A percentile compares a stretch with the other conserved stretches of the same genome.
phyloP scores from a whole-genome alignment of 1,140 invertebrate species.

The Varroa destructor region DNA sequence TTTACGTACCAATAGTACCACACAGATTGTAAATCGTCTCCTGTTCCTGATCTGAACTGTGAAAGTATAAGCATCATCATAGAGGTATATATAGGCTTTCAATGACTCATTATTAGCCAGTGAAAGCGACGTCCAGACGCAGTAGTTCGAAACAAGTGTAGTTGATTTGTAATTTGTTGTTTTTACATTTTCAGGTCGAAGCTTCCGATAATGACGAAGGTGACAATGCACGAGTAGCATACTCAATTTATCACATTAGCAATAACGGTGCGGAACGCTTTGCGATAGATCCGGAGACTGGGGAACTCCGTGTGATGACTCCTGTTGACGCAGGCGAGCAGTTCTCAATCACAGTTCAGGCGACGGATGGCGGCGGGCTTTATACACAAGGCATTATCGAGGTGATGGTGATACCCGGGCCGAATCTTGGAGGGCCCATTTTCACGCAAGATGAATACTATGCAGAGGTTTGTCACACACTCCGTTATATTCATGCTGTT shows the following conservation, averaged over 20 bases:
- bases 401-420: conserved; percentile 61
- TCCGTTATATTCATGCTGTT: too few species aligned
- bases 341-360: conserved; percentile 71
- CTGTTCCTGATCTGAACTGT: not conserved
- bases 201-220: conserved; percentile 72
- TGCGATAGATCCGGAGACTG: conserved; percentile 61
- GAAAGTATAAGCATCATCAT: not conserved
- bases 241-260: conserved; percentile 72
- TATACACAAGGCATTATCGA: conserved; percentile 62
- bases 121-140: too few species aligned
- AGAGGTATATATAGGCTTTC: too few species aligned
- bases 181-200: conserved; percentile 45
- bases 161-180: not conserved
- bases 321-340: conserved; percentile 68
- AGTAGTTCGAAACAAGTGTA: not conserved
- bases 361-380: conserved; percentile 40
- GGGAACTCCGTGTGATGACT: conserved; percentile 52
- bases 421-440: conserved; percentile 65
- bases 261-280: conserved; percentile 75
- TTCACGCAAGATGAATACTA: conserved; percentile 65
- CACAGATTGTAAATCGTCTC: conserved; percentile 26
- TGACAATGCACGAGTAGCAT: conserved; percentile 62
- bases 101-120: too few species aligned
- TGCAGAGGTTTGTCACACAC: conserved; percentile 55
- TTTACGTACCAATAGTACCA: too few species aligned